Evolutionary conservation across 2,888 invertebrate species (phyloP).

Genomic region (Macaria liturata): DNA sequence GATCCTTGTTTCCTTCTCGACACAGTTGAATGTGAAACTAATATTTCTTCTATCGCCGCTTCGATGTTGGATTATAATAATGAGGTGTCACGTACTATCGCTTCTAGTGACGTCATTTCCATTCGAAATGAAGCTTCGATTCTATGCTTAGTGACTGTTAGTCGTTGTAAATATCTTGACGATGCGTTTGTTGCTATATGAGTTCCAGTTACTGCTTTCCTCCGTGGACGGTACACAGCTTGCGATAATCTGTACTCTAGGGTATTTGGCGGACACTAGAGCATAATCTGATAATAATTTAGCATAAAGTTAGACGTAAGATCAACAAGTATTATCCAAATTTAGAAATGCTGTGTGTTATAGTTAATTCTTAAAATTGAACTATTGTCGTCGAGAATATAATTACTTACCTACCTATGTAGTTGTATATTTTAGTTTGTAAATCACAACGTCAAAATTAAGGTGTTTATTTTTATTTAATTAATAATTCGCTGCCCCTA

Average conservation of each 20-base stretch:
- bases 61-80: constrained; percentile 62
- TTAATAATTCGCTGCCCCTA: constrained; percentile 33
- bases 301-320: constrained; percentile 70
- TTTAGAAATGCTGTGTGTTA: constrained; percentile 79
- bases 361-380: constrained; percentile 60
- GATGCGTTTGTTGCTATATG: constrained; percentile 48
- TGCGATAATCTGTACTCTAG: constrained; percentile 59
- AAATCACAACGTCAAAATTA: constrained; percentile 47
- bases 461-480: constrained; percentile 41
- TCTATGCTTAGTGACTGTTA: constrained; percentile 64
- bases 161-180: constrained; percentile 70
- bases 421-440: constrained; percentile 35
- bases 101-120: constrained; percentile 64
- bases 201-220: constrained; percentile 49
- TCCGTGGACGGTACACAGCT: constrained; percentile 55
- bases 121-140: constrained; percentile 47
- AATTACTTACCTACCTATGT: constrained; percentile 29
- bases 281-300: constrained; percentile 77
- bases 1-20: constrained; percentile 49
- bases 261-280: constrained; percentile 67
- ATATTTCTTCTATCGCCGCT: constrained; percentile 65
- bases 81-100: constrained; percentile 67
- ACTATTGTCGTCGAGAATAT: constrained; percentile 54
- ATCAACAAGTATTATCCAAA: constrained; percentile 81
- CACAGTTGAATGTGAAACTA: constrained; percentile 58